Conservation (phyloP, 2,888 invertebrate genomes). For the Linnaemya tessellans region DNA sequence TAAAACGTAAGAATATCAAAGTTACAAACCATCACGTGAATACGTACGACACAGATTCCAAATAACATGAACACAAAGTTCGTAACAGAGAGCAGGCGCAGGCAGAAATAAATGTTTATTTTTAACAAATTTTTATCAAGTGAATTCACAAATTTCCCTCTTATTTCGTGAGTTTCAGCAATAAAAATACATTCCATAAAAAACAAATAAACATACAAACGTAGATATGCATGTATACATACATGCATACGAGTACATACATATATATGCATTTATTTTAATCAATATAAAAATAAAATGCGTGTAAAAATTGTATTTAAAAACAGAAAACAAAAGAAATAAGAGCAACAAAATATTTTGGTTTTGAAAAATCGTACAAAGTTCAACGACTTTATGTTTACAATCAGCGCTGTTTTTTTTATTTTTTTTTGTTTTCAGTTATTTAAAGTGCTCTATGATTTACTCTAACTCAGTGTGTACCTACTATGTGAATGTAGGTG, state of each 20-base stretch:
- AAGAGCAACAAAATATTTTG: constrained; percentile 54
- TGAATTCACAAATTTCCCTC: constrained; percentile 1
- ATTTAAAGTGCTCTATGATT: constrained; percentile 44
- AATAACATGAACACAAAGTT: not conserved
- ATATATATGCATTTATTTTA: constrained; percentile 6
- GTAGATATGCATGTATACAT: not conserved
- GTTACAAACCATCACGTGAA: constrained; percentile 59
- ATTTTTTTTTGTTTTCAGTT: not conserved
- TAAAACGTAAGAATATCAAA: not conserved
- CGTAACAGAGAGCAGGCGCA: constrained; percentile 43
- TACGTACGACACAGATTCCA: constrained; percentile 23
- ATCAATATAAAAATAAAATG: constrained; percentile 15
- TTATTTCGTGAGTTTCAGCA: not conserved
- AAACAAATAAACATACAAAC: not conserved
- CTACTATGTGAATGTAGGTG: not conserved
- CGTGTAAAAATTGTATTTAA: constrained; percentile 9
- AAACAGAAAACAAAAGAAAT: not conserved
- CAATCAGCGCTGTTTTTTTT: constrained; percentile 56
- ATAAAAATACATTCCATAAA: not conserved
- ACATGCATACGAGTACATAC: not conserved
- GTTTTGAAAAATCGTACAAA: constrained; percentile 78
- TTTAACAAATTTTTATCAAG: not conserved
- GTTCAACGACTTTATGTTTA: constrained; percentile 79
- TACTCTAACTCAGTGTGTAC: constrained; percentile 44
- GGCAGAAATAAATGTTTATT: not conserved